Evolutionary conservation across 2,113 vertebrate species (phyloP), one percentile per base, ranked within the genome.

Genomic region (Suricata suricatta): DNA sequence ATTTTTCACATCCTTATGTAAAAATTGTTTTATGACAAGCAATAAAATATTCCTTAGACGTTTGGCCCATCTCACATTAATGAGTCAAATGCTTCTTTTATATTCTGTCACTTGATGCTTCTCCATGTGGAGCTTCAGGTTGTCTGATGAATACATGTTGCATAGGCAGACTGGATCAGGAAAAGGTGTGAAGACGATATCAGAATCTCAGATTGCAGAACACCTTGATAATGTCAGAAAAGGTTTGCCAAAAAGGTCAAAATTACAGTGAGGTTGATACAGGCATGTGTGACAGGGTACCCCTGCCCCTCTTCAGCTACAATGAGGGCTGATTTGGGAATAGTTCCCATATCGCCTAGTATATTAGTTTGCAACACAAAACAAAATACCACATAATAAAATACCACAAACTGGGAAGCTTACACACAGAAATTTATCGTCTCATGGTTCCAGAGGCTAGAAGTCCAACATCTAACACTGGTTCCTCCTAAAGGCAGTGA

Each of bases 41-140:
- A 95, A 76, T 92, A 80, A 95, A 84, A 50, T 41, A 19, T 96
- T 50, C 60, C 60, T 93, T 35, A 92, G 93, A 71, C 64, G 89
- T 95, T 82, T 95, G 80, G 54, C 23, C 86, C 57, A 57, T 80
- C n/a, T 82, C 54, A 71, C 44, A 72, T 88, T 52, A 71, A n/a
- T 87, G 68, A 92, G 68, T 96, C 90, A 76, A n/a, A 27, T 33
- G 57, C 3, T 69, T 76, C 14, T 63, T 52, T 31, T 64, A 64
- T 4, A 33, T 84, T 38, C 35, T 89, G 29, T 80, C 31, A 68
- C 47, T 90, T 35, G 41, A 33, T 54, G 29, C 35, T 71, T 54
- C 14, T 93, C 77, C 10, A 19, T 19, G 38, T 63, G n/a, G 50
- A 74, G 5, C 50, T 74, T 84, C n/a, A 72, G 35, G 63, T 60